A percentile compares a stretch with the other conserved stretches of the same genome.
phyloP scores from a whole-genome alignment of 2,113 vertebrate species.

The Melanerpes formicivorus region DNA sequence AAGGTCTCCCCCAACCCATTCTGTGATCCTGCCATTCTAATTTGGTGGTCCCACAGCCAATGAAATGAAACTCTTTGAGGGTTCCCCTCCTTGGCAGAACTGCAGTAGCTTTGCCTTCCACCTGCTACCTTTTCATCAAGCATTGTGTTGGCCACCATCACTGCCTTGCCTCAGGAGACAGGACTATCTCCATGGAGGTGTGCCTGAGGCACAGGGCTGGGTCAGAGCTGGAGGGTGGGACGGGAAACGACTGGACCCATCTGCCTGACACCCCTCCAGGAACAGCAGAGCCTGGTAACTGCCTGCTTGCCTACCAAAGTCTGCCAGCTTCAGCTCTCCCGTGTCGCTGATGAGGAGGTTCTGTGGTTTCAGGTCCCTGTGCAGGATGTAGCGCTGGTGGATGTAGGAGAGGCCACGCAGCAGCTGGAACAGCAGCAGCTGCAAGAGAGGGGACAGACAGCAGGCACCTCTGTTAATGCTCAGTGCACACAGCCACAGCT shows the following conservation, averaged over 20 bases:
- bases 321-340: slow-evolving; percentile 96
- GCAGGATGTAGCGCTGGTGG: slow-evolving; percentile 96
- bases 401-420: slow-evolving; percentile 96
- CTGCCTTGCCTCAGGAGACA: slow-evolving; percentile 50
- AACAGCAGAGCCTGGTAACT: slow-evolving; percentile 80
- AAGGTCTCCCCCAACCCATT: too few species aligned
- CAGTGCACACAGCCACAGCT: too few species aligned
- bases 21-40: neutral
- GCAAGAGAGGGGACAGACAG: slow-evolving; percentile 65
- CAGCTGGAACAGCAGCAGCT: slow-evolving; percentile 97
- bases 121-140: slow-evolving; percentile 51
- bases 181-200: neutral
- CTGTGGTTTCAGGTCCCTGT: slow-evolving; percentile 97
- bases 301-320: slow-evolving; percentile 91
- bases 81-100: neutral
- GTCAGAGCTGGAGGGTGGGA: neutral
- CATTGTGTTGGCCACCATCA: slow-evolving; percentile 64
- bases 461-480: slow-evolving; percentile 66
- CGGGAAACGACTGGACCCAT: slow-evolving; percentile 73
- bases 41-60: neutral
- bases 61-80: slow-evolving; percentile 11
- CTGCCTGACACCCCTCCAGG: slow-evolving; percentile 76
- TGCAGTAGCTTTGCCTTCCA: slow-evolving; percentile 13
- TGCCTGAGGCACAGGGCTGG: slow-evolving; percentile 61
- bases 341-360: slow-evolving; percentile 97